Base-by-base conservation (phyloP, 2,797 vertebrate species). In the Pampus argenteus region DNA sequence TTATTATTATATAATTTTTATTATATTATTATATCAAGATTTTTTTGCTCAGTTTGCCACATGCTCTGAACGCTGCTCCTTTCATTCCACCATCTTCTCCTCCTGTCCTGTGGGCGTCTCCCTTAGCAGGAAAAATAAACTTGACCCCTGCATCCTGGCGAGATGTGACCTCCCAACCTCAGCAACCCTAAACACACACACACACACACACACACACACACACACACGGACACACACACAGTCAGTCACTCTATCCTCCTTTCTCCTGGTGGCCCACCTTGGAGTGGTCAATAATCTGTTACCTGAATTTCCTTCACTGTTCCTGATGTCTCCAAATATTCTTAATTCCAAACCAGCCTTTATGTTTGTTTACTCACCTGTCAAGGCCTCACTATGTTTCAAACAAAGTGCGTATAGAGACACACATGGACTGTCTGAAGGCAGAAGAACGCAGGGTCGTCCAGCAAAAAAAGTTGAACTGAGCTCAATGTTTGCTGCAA, bases 111-210 rank as follows among this genome's bases (percentile, higher is more conserved):
- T 86, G 48, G 4, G 34, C 60, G 13, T 77, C 75, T 76, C 52
- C 40, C 29, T 80, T 60, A 40, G 73, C 69, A 90, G 84, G 81
- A 90, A 91, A 93, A 93, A 93, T 91, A 94, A 93, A 93, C 93
- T 94, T 94, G 91, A 92, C 91, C 90, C 71, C 68, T 66, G 57
- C 72, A 82, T 91, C 90, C 89, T 85, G 84, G 66, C 29, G 80
- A 87, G 79, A 86, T 65, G 34, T 88, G 89, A 90, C 90, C 89
- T 82, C 49, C 9, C 40, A 22, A 58, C 79, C 76, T 83, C 52
- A 66, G 58, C 74, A 59, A 71, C 67, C 61, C 62, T 49, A 51
- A 57, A 57, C 36, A 66, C 52, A 52, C 68, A 76, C 60, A 42
- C 52, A 64, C 40, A 40, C 34, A 54, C n/a, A 44, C 47, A 67